Percentiles rank a stretch among this genome's conserved stretches.
These are phyloP conservation scores for Chaetodon trifascialis DNA, from an alignment of 2,113 vertebrate species.

Conservation along the genomic window DNA sequence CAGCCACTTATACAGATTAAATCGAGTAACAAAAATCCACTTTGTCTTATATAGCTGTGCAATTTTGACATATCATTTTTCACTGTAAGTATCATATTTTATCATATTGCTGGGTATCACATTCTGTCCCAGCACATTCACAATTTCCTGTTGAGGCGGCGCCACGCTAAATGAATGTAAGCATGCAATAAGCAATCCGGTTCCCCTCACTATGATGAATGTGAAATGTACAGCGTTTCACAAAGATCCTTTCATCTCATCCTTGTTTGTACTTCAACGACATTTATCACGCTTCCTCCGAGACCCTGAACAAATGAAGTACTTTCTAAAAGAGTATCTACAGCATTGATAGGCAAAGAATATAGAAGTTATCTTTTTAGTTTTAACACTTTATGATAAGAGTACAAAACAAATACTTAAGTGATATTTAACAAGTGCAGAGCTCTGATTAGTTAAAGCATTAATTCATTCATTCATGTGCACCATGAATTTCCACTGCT, in stretches of 20 bases:
- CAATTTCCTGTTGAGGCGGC: constrained; percentile 23
- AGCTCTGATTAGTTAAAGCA: too few relatives aligned
- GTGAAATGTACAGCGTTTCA: not conserved
- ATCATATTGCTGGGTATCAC: constrained; percentile 10
- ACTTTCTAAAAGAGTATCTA: not conserved
- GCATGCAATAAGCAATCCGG: constrained; percentile 3
- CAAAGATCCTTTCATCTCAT: not conserved
- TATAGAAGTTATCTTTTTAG: not conserved
- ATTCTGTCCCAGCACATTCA: constrained; percentile 22
- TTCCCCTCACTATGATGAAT: not conserved
- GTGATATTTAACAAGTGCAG: too few relatives aligned
- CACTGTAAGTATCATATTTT: constrained; percentile 15
- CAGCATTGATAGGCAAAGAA: not conserved
- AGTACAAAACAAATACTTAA: too few relatives aligned
- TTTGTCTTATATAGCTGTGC: not conserved
- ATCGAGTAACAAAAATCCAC: constrained; percentile 22
- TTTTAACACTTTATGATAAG: too few relatives aligned
- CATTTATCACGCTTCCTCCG: not conserved
- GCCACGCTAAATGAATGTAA: constrained; percentile 21
- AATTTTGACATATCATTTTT: constrained; percentile 9
- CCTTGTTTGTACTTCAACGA: not conserved
- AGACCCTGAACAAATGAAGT: not conserved
- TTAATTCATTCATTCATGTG: too few relatives aligned
- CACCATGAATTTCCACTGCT: too few relatives aligned
- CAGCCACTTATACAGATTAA: not conserved